phyloP scores from a whole-genome alignment of 2,113 vertebrate genomes.

The Sialia sialis region DNA sequence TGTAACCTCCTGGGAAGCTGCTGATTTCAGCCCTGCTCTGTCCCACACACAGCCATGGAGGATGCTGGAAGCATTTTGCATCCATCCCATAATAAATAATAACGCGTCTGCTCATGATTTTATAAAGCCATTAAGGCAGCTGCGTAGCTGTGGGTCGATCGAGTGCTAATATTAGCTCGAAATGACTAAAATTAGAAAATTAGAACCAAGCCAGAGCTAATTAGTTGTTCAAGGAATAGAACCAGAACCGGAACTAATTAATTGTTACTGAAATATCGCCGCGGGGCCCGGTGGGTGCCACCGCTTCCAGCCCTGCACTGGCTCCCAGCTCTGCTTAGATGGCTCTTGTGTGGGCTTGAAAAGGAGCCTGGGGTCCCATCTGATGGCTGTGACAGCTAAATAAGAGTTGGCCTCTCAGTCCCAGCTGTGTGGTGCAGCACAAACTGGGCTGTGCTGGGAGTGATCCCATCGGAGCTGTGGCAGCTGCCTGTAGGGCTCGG shows the following conservation, averaged over 20 bases:
- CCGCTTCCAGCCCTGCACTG: neutral
- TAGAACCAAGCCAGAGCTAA: constrained; percentile 37
- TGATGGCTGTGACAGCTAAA: neutral
- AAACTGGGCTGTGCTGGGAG: neutral
- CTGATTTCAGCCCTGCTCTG: neutral
- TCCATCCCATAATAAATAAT: neutral
- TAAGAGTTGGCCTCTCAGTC: neutral
- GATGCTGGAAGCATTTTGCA: neutral
- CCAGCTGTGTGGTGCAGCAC: neutral
- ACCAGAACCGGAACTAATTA: constrained; percentile 60
- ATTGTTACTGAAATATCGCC: neutral
- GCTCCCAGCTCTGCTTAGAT: neutral
- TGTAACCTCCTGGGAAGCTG: neutral
- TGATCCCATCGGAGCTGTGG: accelerated
- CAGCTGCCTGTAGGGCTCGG: neutral
- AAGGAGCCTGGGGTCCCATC: neutral
- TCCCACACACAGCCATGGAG: accelerated
- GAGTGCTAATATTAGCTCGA: constrained; percentile 45
- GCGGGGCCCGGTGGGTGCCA: neutral
- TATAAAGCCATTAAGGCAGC: neutral
- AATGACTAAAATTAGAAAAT: constrained; percentile 54
- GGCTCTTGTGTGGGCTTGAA: neutral
- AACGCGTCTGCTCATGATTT: neutral
- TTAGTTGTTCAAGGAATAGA: constrained; percentile 37
- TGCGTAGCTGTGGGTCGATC: neutral